Evolutionary conservation across 2,888 invertebrate species (phyloP).

Genomic region (Nasonovia ribisnigri): DNA sequence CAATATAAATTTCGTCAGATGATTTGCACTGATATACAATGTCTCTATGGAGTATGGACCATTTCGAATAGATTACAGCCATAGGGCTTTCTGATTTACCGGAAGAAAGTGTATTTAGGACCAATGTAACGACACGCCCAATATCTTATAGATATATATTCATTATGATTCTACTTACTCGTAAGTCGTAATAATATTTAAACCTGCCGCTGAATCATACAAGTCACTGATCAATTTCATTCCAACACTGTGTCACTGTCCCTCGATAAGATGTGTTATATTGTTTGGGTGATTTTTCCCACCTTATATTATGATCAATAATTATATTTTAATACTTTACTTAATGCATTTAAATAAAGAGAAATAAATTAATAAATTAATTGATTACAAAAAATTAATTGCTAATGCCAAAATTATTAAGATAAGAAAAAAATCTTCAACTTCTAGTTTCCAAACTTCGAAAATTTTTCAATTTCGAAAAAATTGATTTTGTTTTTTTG

Average conservation of each 20-base stretch:
- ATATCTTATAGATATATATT: background rate
- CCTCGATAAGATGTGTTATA: background rate
- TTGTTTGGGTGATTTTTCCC: background rate
- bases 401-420: background rate
- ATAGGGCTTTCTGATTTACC: background rate
- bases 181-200: background rate
- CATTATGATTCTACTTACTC: background rate
- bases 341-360: background rate
- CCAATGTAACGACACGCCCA: background rate
- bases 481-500: background rate
- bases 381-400: background rate
- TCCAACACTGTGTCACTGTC: background rate
- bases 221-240: background rate
- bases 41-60: background rate
- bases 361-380: background rate
- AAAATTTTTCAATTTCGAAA: background rate
- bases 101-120: background rate
- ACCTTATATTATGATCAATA: background rate
- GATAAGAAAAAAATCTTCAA: background rate
- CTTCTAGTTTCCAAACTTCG: background rate
- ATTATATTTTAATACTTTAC: background rate
- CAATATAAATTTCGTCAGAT: background rate
- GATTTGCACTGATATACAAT: background rate
- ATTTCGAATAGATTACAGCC: conserved; percentile 21
- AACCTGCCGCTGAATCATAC: background rate